Evolutionary conservation across 1,140 invertebrate genomes (phyloP).

Genomic region (Cydia splendana): DNA sequence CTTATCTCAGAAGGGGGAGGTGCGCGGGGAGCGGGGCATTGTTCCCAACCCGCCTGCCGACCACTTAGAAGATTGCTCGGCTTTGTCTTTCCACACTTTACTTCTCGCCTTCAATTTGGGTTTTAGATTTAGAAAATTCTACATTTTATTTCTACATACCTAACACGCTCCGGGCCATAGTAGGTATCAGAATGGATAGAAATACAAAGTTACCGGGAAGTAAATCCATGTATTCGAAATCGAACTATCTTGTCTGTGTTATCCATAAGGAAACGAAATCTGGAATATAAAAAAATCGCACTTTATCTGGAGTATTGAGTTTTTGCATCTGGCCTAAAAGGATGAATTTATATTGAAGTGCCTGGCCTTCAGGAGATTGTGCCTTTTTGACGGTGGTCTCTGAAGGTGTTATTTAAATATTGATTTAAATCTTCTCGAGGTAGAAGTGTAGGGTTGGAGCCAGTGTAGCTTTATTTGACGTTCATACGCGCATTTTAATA

Average conservation of each 20-base stretch:
- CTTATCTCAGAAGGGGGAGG: conserved; percentile 52
- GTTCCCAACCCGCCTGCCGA: conserved; percentile 58
- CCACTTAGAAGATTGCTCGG: conserved; percentile 73
- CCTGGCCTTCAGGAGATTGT: too few relatives aligned
- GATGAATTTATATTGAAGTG: too few relatives aligned
- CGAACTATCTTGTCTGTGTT: too few relatives aligned
- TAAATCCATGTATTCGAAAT: too few relatives aligned
- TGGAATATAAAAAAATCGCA: too few relatives aligned
- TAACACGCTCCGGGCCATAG: conserved; percentile 35
- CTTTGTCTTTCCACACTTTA: conserved; percentile 64
- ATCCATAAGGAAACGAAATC: too few relatives aligned
- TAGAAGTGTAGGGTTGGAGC: too few relatives aligned
- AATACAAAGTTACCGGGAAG: neutral
- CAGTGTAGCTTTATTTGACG: too few relatives aligned
- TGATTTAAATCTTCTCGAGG: neutral
- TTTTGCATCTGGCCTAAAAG: too few relatives aligned
- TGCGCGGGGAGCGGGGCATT: conserved; percentile 41
- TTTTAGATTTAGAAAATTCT: conserved; percentile 43
- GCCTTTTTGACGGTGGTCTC: too few relatives aligned
- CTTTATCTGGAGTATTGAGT: too few relatives aligned
- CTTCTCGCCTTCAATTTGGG: conserved; percentile 49
- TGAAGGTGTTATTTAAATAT: neutral
- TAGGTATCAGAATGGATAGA: neutral
- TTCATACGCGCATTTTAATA: too few relatives aligned
- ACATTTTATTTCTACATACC: conserved; percentile 10